Evolutionary conservation across 2,888 invertebrate genomes (phyloP), one percentile per base, ranked within the genome.

Genomic region (Tipula unca): DNA sequence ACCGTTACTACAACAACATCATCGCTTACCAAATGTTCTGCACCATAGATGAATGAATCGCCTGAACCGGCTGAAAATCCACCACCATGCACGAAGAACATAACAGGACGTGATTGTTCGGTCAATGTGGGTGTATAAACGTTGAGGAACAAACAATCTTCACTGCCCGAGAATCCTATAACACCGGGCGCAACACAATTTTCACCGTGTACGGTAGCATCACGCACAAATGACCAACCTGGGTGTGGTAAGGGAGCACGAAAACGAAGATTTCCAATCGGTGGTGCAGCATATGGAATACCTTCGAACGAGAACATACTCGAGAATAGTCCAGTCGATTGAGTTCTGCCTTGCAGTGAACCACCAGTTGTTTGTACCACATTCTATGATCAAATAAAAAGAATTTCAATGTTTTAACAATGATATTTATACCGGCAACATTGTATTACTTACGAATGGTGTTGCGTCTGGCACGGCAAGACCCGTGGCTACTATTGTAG

Each of bases 101-200:
- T 86, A 0, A 87, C 87, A 3, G 87, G 85, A 1, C 86, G 10
- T 20, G 17, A 20, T n/a, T 69, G 85, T 14, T 13, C 54, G 3
- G 85, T 54, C 13, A 82, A 29, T 85, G 82, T 13, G 85, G 86
- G 86, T 69, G 86, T 85, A 35, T 86, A 86, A 5, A 87, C 86
- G 32, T 87, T 87, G 3, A 87, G 85, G 42, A 86, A 86, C 10
- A 87, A 36, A 69, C 87, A 87, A 85, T 87, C 86, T 29, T 87
- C 87, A 29, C 42, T 84, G 25, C 86, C 86, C 36, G 92, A 92
- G 85, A 92, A 90, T 82, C 29, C 25, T 14, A 82, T 13, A 2
- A 29, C 82, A 13, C 86, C 86, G 20, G 48, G 13, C n/a, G 85
- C 69, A 29, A 86, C 85, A 85, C 87, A 87, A 29, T 10, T 35